Evolutionary conservation across 2,888 invertebrate species (phyloP).

Genomic region (Lobophora halterata): DNA sequence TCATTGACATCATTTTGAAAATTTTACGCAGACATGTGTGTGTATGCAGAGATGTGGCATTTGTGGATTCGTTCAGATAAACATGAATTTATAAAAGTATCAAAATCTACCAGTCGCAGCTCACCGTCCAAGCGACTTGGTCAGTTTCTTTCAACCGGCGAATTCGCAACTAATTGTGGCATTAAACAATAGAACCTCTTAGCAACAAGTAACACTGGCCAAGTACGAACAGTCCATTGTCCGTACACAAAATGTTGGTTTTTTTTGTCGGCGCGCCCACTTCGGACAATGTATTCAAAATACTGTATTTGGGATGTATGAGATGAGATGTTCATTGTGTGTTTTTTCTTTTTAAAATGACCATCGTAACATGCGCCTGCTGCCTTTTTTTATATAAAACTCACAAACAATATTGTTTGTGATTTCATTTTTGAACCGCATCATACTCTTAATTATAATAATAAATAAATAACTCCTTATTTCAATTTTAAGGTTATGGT

Average conservation of each 20-base stretch:
- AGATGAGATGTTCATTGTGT: conserved; percentile 7
- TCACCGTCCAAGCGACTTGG: conserved; percentile 57
- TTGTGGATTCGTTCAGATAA: too few species aligned
- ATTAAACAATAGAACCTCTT: conserved; percentile 80
- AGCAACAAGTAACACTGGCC: conserved; percentile 43
- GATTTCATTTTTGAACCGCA: too few species aligned
- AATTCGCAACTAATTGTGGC: conserved; percentile 73
- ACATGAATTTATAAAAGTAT: conserved; percentile 36
- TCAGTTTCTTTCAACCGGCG: conserved; percentile 75
- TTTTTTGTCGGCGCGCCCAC: conserved; percentile 18
- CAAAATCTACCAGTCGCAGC: conserved; percentile 36
- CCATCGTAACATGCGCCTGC: too few species aligned
- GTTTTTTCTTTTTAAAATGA: conserved; percentile 7
- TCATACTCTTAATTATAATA: too few species aligned
- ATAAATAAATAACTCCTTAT: too few species aligned
- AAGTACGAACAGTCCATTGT: conserved; percentile 52
- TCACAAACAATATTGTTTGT: too few species aligned
- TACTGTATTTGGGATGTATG: conserved; percentile 18
- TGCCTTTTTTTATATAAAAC: too few species aligned
- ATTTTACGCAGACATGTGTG: too few species aligned
- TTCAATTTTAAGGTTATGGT: too few species aligned
- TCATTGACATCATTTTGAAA: too few species aligned
- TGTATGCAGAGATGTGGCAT: too few species aligned
- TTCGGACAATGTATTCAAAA: conserved; percentile 25
- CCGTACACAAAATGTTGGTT: conserved; percentile 22